Evolutionary conservation across 1,140 invertebrate species (phyloP).

Genomic region (Gryllus bimaculatus): DNA sequence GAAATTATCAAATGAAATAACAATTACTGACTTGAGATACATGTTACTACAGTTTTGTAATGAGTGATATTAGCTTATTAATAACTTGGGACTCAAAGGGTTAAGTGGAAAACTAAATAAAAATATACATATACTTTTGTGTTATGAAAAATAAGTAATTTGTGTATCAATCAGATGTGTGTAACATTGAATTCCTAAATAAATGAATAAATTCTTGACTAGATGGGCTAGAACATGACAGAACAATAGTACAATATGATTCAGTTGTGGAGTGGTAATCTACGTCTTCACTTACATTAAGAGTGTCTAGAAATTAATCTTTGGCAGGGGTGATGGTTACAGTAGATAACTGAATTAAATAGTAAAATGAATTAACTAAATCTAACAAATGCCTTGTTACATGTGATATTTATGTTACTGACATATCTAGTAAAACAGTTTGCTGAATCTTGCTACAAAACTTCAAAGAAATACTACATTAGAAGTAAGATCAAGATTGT

Average conservation of each 20-base stretch:
- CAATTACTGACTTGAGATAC: too few species aligned
- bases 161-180: neutral
- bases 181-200: neutral
- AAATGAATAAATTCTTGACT: neutral
- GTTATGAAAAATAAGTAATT: neutral
- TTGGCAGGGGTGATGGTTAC: neutral
- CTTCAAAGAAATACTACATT: too few species aligned
- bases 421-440: neutral
- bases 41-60: neutral
- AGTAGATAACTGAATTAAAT: too few species aligned
- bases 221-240: neutral
- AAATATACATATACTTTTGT: neutral
- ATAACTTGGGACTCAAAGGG: neutral
- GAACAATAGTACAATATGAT: neutral
- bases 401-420: neutral
- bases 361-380: neutral
- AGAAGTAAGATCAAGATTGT: too few species aligned
- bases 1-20: too few species aligned
- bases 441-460: neutral
- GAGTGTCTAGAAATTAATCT: neutral
- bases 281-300: neutral
- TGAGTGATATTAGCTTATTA: neutral
- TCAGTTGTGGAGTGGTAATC: neutral
- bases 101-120: neutral
- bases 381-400: conserved; percentile 1